Conservation (phyloP, 2,888 invertebrate genomes). For the Leptinotarsa haldemani region DNA sequence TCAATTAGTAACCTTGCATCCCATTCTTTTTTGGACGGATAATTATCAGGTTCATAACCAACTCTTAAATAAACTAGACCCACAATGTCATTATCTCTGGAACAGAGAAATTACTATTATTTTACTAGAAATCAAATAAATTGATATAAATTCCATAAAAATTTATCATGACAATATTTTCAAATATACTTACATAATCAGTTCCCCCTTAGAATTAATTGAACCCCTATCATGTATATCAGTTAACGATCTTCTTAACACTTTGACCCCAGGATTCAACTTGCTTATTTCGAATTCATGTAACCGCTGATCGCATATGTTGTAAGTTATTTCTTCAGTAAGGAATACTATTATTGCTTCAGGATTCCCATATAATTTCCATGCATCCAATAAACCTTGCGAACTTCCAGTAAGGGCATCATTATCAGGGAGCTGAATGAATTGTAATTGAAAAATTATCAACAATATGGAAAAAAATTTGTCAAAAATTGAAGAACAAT, state of each 20-base stretch:
- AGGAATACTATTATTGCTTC: slow-evolving; percentile 86
- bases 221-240: slow-evolving; percentile 74
- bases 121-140: no score
- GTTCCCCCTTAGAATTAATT: slow-evolving; percentile 67
- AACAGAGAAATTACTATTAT: slow-evolving; percentile 48
- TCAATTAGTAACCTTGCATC: slow-evolving; percentile 87
- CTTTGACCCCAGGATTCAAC: slow-evolving; percentile 75
- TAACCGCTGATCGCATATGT: slow-evolving; percentile 94
- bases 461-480: no score
- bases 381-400: slow-evolving; percentile 85
- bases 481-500: no score
- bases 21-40: slow-evolving; percentile 86
- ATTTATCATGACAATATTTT: not conserved
- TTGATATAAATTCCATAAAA: no score
- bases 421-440: slow-evolving; percentile 83
- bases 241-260: slow-evolving; percentile 81
- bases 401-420: slow-evolving; percentile 82
- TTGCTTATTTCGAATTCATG: slow-evolving; percentile 89
- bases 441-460: not conserved
- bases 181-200: slow-evolving; percentile 49
- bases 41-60: slow-evolving; percentile 91
- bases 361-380: slow-evolving; percentile 81
- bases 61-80: slow-evolving; percentile 93
- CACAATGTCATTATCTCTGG: slow-evolving; percentile 77
- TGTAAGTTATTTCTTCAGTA: slow-evolving; percentile 88